phyloP scores from a whole-genome alignment of 2,797 vertebrate species.

The Tauraco hartlaubi region DNA sequence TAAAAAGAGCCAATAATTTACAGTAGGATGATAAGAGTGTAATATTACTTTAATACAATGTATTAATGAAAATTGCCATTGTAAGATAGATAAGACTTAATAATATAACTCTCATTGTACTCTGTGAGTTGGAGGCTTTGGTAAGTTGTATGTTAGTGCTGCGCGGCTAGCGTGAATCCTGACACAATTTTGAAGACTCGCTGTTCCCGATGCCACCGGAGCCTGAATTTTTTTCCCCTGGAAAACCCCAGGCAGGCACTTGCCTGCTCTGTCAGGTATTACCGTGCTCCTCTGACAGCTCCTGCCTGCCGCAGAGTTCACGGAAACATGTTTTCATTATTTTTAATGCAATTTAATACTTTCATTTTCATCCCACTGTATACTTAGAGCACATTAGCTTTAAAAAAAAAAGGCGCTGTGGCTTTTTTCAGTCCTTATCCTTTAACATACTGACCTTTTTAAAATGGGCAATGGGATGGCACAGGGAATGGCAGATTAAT shows the following conservation, averaged over 20 bases:
- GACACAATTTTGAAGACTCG: not conserved
- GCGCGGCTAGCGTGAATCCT: not conserved
- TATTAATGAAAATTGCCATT: constrained; percentile 65
- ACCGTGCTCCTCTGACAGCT: not conserved
- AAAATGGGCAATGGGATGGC: not conserved
- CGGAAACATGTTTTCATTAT: not conserved
- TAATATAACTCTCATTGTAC: constrained; percentile 52
- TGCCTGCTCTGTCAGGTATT: not conserved
- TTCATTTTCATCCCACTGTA: not conserved
- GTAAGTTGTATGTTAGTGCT: constrained; percentile 16
- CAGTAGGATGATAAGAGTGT: constrained; percentile 39
- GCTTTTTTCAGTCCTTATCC: not conserved
- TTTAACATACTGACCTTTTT: not conserved
- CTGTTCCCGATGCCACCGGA: not conserved
- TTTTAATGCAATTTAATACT: not conserved
- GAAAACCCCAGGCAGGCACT: not conserved
- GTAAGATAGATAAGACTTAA: constrained; percentile 60
- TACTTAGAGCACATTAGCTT: rapidly evolving
- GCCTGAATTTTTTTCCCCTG: constrained; percentile 5
- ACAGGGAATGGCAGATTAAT: not conserved
- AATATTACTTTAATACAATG: constrained; percentile 56
- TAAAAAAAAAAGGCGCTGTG: not conserved
- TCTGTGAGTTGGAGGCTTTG: constrained; percentile 6
- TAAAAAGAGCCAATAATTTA: constrained; percentile 55
- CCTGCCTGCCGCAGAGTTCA: not conserved